Base-by-base conservation (phyloP, 2,113 vertebrate species). In the Ctenodactylus gundi region DNA sequence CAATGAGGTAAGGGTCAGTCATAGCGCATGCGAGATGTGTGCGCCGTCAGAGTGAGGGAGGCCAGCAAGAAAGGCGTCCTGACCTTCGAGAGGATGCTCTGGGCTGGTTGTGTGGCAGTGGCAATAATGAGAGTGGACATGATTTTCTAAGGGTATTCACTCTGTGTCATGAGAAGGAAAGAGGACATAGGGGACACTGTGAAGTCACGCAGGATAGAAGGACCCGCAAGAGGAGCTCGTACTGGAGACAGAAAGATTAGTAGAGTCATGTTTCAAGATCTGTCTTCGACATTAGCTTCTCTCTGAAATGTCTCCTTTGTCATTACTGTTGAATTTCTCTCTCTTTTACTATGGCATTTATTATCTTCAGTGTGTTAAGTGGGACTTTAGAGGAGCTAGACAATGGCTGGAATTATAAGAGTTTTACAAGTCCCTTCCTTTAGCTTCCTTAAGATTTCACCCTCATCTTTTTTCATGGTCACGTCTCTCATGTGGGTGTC, bases 381-480 rank as follows among this genome's bases (percentile, higher is more conserved):
- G 46, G 10, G 27, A 15, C 60, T 1, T 15, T 8, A 44, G 96
- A 75, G 46, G 31, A 27, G 20, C 60, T 55, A 85, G 87, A 29
- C 23, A 55, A 23, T 21, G 70, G 25, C 36, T 73, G 23, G 18
- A 31, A 4, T 49, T 44, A 4, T 6, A 17, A 85, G 18, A 83
- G 23, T 64, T 27, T 2, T 21, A 1, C 7, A 85, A 68, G 31
- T 8, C 21, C 3, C 0, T 31, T 8, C 21, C 3, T 0, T 31
- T n/a, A 39, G 58, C 10, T 51, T 53, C 60, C 60, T 70, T 20
- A 34, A 51, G 58, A 25, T 27, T 77, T 25, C 18, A 13, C 76
- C 18, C 27, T 85, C 46, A 39, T 73, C 67, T 44, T 68, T 94
- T 57, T 23, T 49, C 31, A 6, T 6, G 18, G 39, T 49, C 1